A percentile compares a stretch with the other conserved stretches of the same genome.
phyloP scores from a whole-genome alignment of 2,797 vertebrate genomes.

The Tarsius wallacei region DNA sequence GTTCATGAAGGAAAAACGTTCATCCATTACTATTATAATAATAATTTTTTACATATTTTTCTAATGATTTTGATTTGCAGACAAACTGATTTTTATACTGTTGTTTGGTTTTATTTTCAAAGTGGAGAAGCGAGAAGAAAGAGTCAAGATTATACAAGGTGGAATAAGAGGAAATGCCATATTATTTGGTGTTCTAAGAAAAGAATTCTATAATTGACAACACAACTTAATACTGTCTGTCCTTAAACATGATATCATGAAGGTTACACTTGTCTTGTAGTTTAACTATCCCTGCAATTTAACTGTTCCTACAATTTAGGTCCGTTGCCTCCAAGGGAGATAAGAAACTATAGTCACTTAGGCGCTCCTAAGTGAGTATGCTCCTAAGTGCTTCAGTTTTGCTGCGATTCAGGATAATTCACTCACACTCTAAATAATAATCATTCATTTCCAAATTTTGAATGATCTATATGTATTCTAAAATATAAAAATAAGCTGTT shows the following conservation, averaged over 20 bases:
- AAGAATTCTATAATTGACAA: constrained; percentile 1
- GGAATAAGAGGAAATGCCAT: neutral
- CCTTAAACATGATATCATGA: neutral
- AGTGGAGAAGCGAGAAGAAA: neutral
- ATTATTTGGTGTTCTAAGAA: neutral
- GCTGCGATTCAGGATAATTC: constrained; percentile 22
- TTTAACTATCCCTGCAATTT: constrained; percentile 31
- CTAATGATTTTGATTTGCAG: constrained; percentile 18
- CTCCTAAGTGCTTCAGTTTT: neutral
- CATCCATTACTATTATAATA: neutral
- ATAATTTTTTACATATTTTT: neutral
- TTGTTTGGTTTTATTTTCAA: neutral
- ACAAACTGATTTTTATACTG: constrained; percentile 3
- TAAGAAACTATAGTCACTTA: neutral
- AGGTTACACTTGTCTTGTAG: neutral
- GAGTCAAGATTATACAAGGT: neutral
- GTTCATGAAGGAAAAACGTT: neutral
- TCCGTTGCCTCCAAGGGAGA: neutral
- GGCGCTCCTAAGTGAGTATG: neutral
- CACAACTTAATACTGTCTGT: neutral
- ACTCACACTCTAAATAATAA: constrained; percentile 5
- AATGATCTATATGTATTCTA: neutral
- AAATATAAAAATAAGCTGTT: constrained; percentile 22
- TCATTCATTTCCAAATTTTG: neutral
- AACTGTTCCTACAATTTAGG: neutral